phyloP scores from a whole-genome alignment of 2,113 vertebrate species.

The Ranitomeya variabilis region DNA sequence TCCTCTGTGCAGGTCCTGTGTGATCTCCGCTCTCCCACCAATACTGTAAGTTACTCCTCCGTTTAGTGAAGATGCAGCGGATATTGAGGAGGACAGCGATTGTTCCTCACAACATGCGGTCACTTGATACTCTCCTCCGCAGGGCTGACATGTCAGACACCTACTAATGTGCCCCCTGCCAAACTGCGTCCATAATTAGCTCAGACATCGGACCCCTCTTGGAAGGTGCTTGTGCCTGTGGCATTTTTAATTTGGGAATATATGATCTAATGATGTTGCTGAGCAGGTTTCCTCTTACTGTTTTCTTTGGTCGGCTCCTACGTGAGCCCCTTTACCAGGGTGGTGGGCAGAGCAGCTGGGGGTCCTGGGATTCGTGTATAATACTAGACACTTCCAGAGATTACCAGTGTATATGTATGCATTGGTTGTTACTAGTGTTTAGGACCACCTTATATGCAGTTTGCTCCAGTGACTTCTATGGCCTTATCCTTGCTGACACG shows the following conservation, averaged over 20 bases:
- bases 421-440: no score
- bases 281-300: background rate
- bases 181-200: slow-evolving; percentile 32
- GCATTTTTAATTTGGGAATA: slow-evolving; percentile 31
- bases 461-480: no score
- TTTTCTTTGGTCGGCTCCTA: background rate
- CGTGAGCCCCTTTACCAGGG: background rate
- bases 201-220: slow-evolving; percentile 11
- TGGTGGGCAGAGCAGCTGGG: background rate
- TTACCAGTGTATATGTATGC: no score
- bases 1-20: no score
- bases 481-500: no score
- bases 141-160: background rate
- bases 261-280: slow-evolving; percentile 29
- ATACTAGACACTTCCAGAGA: no score
- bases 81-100: background rate
- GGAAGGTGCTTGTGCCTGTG: slow-evolving; percentile 7
- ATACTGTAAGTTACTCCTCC: background rate
- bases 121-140: background rate
- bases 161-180: background rate
- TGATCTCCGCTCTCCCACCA: background rate
- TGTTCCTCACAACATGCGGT: background rate
- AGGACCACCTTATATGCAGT: no score
- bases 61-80: background rate
- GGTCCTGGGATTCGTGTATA: no score